phyloP scores from a whole-genome alignment of 1,140 invertebrate genomes.

The Drosophila lacertosa region DNA sequence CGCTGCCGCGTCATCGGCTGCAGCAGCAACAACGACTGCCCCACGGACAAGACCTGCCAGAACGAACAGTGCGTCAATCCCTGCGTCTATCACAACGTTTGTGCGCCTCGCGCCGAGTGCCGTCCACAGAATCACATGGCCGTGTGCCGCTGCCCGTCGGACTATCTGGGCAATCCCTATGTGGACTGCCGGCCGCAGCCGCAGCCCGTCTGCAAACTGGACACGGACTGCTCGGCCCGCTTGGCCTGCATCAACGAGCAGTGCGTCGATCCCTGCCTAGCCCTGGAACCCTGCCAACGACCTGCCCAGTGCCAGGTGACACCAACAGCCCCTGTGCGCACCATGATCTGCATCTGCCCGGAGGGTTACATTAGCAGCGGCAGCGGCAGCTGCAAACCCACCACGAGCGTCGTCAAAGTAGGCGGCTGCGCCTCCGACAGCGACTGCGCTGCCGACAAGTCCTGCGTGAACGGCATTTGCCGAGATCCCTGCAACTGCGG shows the following conservation, averaged over 20 bases:
- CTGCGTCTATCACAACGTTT: conserved; percentile 90
- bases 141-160: conserved; percentile 91
- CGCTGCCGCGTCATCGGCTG: conserved; percentile 93
- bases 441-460: conserved; percentile 90
- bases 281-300: conserved; percentile 90
- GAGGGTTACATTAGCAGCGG: conserved; percentile 93
- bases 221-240: conserved; percentile 91
- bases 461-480: conserved; percentile 92
- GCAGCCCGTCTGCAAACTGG: conserved; percentile 90
- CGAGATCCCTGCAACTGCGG: conserved; percentile 92
- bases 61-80: conserved; percentile 94
- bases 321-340: conserved; percentile 91
- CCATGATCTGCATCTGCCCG: conserved; percentile 95
- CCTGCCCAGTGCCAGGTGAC: conserved; percentile 93
- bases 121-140: conserved; percentile 92
- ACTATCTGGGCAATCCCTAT: conserved; percentile 91
- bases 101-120: conserved; percentile 91
- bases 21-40: conserved; percentile 94
- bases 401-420: conserved; percentile 87
- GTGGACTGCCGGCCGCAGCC: conserved; percentile 89
- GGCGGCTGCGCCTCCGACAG: conserved; percentile 90
- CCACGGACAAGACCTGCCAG: conserved; percentile 90
- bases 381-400: conserved; percentile 90
- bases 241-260: conserved; percentile 92
- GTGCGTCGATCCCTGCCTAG: conserved; percentile 93